Conservation (phyloP, 2,797 vertebrate species). For the Zalophus californianus region DNA sequence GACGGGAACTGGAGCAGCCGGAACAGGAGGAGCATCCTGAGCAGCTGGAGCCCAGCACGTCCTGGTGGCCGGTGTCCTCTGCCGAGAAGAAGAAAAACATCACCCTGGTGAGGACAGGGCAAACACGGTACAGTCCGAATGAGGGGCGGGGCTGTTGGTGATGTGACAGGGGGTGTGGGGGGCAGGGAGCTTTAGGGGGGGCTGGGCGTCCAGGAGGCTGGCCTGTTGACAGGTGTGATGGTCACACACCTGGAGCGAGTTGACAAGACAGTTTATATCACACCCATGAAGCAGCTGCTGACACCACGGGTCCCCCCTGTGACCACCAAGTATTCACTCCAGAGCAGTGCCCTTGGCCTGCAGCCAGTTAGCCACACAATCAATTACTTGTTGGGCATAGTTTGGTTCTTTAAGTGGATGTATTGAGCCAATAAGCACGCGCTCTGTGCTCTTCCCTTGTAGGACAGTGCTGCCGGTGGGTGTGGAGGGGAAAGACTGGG, state of each 20-base stretch:
- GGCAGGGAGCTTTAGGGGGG: neutral
- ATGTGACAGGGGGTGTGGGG: neutral
- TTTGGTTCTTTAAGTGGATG: neutral
- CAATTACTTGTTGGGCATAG: neutral
- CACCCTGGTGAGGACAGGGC: slow-evolving; percentile 89
- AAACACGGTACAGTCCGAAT: rapidly evolving
- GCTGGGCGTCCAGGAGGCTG: neutral
- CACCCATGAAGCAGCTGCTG: neutral
- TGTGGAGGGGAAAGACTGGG: neutral
- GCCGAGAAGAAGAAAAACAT: slow-evolving; percentile 92
- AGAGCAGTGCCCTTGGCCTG: neutral
- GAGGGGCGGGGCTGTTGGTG: neutral
- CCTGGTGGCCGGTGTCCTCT: slow-evolving; percentile 87
- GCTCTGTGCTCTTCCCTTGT: neutral
- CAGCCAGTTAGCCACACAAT: neutral
- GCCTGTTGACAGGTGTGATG: neutral
- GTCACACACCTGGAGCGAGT: neutral
- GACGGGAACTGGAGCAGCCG: slow-evolving; percentile 52
- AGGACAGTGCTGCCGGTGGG: neutral
- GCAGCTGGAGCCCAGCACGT: slow-evolving; percentile 38
- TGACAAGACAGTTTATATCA: neutral
- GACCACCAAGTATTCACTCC: neutral
- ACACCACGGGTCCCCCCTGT: rapidly evolving
- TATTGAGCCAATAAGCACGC: neutral
- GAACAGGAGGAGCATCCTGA: neutral